Evolutionary conservation across 2,113 vertebrate species (phyloP), one percentile per base, ranked within the genome.

Genomic region (Notechis scutatus): DNA sequence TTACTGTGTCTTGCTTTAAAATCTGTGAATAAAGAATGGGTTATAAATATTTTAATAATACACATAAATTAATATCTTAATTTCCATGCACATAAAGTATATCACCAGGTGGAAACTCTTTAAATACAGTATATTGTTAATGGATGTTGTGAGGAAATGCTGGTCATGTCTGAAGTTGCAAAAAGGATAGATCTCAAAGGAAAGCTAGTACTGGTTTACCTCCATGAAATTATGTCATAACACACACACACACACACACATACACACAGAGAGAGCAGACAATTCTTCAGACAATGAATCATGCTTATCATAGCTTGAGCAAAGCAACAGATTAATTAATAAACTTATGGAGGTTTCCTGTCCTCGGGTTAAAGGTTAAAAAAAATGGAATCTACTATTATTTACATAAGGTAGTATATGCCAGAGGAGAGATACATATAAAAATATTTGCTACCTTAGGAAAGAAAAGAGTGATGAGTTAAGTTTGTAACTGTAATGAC

Each of bases 371-470:
- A 93, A 93, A 88, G 92, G 14, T 90, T 9, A 87, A 3, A 47
- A 10, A 47, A 4, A 54, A 24, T 85, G 12, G 4, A 95, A 94
- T 89, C 2, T 26, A 1, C 4, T 91, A 0, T 29, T 90, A 54
- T 6, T 94, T 52, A 91, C 15, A 88, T 95, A 69, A 90, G 85
- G 89, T 10, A n/a, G 0, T 87, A 69, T 1, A 10, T 26, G 47
- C 15, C 29, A 39, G 29, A 39, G 23, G 89, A 42, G 69, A 9
- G 24, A 2, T 21, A 85, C 11, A 86, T 85, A 90, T 57, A n/a
- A 55, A 93, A 96, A 92, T 5, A 88, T n/a, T 89, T 94, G 42
- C 1, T 92, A 4, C n/a, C 15, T 3, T n/a, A 69, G 61, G 61
- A 69, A 69, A n/a, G 69, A 39, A 74, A 81, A 39, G 18, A 39